A percentile compares a stretch with the other conserved stretches of the same genome.
Evolutionary conservation across 2,113 vertebrate species (phyloP).

Genomic region (Scartelaos histophorus): DNA sequence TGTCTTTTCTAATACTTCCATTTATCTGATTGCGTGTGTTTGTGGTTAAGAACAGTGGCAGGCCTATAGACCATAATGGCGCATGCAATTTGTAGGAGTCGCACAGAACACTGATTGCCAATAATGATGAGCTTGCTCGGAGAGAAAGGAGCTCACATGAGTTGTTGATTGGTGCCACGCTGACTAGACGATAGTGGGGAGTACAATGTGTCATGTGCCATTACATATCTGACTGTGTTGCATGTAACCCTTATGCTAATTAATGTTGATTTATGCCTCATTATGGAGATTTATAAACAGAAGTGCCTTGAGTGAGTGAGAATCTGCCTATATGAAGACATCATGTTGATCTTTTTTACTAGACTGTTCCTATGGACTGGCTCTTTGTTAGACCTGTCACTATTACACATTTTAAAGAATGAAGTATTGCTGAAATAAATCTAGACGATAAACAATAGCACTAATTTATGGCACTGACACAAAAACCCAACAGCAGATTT

Average conservation of each 20-base stretch:
- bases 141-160: constrained; percentile 36
- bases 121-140: constrained; percentile 49
- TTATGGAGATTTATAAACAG: constrained; percentile 64
- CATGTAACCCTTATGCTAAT: constrained; percentile 57
- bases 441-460: no score
- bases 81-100: constrained; percentile 41
- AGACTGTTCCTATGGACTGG: constrained; percentile 3
- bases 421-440: no score
- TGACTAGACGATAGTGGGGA: constrained; percentile 49
- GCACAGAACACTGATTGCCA: constrained; percentile 37
- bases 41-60: constrained; percentile 14
- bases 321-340: constrained; percentile 25
- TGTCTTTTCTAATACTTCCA: constrained; percentile 6
- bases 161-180: constrained; percentile 38
- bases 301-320: constrained; percentile 49
- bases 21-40: constrained; percentile 28
- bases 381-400: neutral
- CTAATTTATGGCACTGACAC: no score
- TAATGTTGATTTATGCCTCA: constrained; percentile 66
- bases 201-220: constrained; percentile 54
- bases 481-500: no score
- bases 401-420: no score
- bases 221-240: constrained; percentile 47
- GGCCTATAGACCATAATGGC: constrained; percentile 5
- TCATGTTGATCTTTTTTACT: constrained; percentile 4